A percentile compares a stretch with the other conserved stretches of the same genome.
These are phyloP conservation scores for Platalea minor DNA, from an alignment of 2,797 vertebrate genomes.

Conservation along the genomic window DNA sequence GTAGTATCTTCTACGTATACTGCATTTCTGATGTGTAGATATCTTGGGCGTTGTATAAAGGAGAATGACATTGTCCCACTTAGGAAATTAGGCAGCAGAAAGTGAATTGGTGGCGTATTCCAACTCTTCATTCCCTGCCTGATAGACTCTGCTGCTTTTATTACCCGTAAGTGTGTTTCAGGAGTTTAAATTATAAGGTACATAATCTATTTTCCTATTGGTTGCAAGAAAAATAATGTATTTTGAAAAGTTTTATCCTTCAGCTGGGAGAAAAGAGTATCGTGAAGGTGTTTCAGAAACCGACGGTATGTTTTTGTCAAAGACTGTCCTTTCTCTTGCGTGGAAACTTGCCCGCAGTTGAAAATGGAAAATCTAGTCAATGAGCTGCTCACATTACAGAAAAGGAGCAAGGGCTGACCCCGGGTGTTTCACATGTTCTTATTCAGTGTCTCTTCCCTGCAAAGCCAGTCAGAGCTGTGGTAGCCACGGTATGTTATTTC, in stretches of 20 bases:
- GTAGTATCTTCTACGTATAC: background rate
- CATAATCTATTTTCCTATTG: background rate
- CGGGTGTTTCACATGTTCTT: background rate
- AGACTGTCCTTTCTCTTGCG: background rate
- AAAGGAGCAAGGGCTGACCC: background rate
- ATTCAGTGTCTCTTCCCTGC: background rate
- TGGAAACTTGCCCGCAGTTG: background rate
- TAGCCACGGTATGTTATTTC: background rate
- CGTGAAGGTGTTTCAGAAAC: background rate
- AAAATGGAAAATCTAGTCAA: slow-evolving; percentile 3
- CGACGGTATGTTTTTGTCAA: background rate
- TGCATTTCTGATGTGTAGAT: background rate
- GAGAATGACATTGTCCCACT: background rate
- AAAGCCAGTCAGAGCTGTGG: background rate
- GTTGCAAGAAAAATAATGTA: background rate
- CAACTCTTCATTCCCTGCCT: background rate
- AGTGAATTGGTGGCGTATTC: background rate
- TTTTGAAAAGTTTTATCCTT: background rate
- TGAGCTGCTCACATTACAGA: background rate
- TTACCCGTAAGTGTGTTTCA: background rate
- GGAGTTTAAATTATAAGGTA: background rate
- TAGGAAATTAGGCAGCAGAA: background rate
- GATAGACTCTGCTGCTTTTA: background rate
- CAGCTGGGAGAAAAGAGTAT: background rate
- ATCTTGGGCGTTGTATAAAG: background rate